Evolutionary conservation across 2,888 invertebrate species (phyloP).

Genomic region (Blastobasis adustella): DNA sequence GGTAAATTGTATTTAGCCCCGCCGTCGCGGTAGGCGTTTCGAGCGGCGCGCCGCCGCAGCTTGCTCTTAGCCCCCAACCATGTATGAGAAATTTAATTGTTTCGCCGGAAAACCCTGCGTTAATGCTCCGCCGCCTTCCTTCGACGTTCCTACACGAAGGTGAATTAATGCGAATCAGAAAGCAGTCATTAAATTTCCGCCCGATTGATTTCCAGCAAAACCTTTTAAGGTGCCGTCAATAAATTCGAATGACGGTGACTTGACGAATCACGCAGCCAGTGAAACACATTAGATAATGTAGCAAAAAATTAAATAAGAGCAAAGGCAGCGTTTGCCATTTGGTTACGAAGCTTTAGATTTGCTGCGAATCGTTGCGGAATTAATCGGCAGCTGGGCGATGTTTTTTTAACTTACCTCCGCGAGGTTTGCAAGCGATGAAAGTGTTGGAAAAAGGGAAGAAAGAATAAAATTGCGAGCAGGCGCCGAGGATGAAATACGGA

Average conservation of each 20-base stretch:
- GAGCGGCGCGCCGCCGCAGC: constrained; percentile 31
- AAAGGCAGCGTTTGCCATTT: neutral
- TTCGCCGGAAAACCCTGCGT: constrained; percentile 55
- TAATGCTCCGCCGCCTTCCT: constrained; percentile 44
- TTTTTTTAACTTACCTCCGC: constrained; percentile 36
- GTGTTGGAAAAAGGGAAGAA: constrained; percentile 29
- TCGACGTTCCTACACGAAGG: constrained; percentile 39
- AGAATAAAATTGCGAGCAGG: constrained; percentile 25
- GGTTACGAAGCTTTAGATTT: constrained; percentile 9
- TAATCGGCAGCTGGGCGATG: constrained; percentile 26
- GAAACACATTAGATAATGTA: neutral
- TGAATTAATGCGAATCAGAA: constrained; percentile 63
- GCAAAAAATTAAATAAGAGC: neutral
- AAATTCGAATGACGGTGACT: constrained; percentile 24
- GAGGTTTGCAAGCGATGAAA: constrained; percentile 26
- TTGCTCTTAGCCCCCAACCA: constrained; percentile 46
- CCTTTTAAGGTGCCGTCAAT: constrained; percentile 59
- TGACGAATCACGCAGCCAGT: no score
- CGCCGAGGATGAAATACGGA: constrained; percentile 24
- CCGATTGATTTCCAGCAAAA: constrained; percentile 60
- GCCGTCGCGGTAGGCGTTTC: constrained; percentile 52
- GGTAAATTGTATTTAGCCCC: constrained; percentile 73
- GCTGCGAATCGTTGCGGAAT: constrained; percentile 14
- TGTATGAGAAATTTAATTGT: constrained; percentile 69
- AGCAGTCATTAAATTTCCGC: constrained; percentile 69